Evolutionary conservation across 23 tunicate genomes (phyloP).

Genomic region (Trididemnum nubilum): DNA sequence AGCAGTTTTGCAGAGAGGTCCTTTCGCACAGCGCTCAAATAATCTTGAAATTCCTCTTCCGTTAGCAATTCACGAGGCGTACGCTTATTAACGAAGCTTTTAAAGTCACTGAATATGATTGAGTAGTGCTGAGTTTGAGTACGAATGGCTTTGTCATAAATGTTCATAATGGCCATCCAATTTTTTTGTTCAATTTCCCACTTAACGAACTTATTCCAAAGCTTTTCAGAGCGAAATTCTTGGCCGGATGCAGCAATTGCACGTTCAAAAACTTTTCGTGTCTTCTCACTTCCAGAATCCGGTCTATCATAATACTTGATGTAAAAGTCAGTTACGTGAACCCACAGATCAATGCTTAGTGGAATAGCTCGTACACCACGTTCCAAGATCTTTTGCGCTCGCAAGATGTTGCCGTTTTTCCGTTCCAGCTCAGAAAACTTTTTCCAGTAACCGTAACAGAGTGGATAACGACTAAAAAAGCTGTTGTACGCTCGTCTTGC

Average conservation of each 20-base stretch:
- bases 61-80: conserved; percentile 57
- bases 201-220: conserved; percentile 88
- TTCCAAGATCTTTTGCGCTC: conserved; percentile 84
- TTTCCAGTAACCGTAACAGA: conserved; percentile 96
- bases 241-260: conserved; percentile 77
- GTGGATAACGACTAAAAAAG: conserved; percentile 83
- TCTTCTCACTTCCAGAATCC: conserved; percentile 83
- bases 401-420: conserved; percentile 56
- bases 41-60: conserved; percentile 45
- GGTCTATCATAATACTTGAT: conserved; percentile 82
- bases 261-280: conserved; percentile 64
- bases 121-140: conserved; percentile 84
- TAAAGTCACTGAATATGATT: conserved; percentile 64
- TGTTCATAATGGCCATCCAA: conserved; percentile 54
- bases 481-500: conserved; percentile 83
- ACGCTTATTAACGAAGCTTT: conserved; percentile 70
- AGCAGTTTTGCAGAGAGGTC: conserved; percentile 13
- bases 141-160: conserved; percentile 59
- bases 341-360: conserved; percentile 87
- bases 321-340: conserved; percentile 87
- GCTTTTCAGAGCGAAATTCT: conserved; percentile 86
- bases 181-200: conserved; percentile 73
- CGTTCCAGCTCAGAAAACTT: conserved; percentile 93
- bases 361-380: conserved; percentile 92
- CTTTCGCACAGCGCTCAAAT: conserved; percentile 43